Evolutionary conservation across 2,113 vertebrate species (phyloP).

Genomic region (Dicerorhinus sumatrensis): DNA sequence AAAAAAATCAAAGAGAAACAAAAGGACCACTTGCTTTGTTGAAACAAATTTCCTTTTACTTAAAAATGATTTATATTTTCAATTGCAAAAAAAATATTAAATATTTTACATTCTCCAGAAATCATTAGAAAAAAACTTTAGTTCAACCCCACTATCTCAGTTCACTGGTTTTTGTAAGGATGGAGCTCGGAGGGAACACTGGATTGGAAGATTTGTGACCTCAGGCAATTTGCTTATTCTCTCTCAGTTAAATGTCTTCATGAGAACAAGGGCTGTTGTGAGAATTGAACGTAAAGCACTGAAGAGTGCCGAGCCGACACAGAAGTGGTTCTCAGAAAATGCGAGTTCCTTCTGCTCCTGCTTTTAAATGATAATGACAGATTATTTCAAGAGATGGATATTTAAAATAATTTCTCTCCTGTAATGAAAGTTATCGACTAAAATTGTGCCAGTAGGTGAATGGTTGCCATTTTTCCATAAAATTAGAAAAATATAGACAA

Average conservation of each 20-base stretch:
- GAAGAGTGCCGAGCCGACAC: not conserved
- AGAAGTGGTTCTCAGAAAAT: not conserved
- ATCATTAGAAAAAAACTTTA: not conserved
- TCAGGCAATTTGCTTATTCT: not conserved
- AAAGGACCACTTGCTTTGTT: not conserved
- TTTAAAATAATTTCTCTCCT: conserved; percentile 10
- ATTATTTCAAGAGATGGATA: not conserved
- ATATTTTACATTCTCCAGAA: conserved; percentile 27
- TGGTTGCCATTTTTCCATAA: not conserved
- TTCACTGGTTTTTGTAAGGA: not conserved
- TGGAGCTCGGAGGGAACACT: not conserved
- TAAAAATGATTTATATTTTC: conserved; percentile 35
- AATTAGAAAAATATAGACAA: not conserved
- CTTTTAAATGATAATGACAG: conserved; percentile 18
- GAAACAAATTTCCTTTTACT: not conserved
- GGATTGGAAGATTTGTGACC: not conserved
- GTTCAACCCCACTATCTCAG: not conserved
- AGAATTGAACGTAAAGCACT: not conserved
- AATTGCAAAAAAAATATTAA: not conserved
- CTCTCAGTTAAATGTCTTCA: not conserved
- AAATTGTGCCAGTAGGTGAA: not conserved
- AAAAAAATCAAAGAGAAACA: not conserved
- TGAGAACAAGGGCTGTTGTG: not conserved
- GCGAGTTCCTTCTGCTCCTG: not conserved
- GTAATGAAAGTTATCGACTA: not conserved